A percentile compares a stretch with the other conserved stretches of the same genome.
These are phyloP conservation scores for Tiliacea citrago DNA, from an alignment of 2,888 invertebrate genomes.

Conservation along the genomic window DNA sequence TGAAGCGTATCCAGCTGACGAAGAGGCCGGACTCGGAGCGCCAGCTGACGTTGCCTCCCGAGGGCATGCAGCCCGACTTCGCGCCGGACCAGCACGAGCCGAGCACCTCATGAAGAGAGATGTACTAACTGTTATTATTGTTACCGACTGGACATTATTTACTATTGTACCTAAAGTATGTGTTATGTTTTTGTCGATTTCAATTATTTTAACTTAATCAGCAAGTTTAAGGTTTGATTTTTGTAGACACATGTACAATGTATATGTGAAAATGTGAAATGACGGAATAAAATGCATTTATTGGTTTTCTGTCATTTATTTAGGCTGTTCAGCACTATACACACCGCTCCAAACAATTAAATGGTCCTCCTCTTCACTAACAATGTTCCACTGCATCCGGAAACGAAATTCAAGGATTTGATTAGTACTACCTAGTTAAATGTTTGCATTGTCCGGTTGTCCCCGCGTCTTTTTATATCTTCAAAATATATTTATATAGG, in stretches of 20 bases:
- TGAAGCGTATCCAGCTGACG: conserved; percentile 64
- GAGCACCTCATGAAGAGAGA: background rate
- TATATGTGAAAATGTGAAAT: background rate
- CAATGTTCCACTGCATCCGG: background rate
- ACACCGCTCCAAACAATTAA: background rate
- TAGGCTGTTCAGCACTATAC: background rate
- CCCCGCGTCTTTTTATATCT: background rate
- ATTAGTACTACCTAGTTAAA: too few relatives aligned
- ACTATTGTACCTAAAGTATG: background rate
- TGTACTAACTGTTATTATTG: background rate
- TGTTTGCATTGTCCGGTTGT: too few relatives aligned
- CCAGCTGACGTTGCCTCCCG: conserved; percentile 34
- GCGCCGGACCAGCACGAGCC: conserved; percentile 5
- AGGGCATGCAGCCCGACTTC: background rate
- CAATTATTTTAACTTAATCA: background rate
- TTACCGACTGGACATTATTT: background rate
- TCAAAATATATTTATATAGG: too few relatives aligned
- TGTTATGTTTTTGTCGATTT: background rate
- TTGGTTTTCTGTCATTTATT: conserved; percentile 10
- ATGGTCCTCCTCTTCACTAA: background rate
- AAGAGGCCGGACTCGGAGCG: conserved; percentile 8
- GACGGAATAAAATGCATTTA: conserved; percentile 16
- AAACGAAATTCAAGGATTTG: background rate
- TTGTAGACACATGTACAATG: background rate
- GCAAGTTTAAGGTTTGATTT: background rate